A percentile compares a stretch with the other conserved stretches of the same genome.
phyloP scores from a whole-genome alignment of 2,113 vertebrate species.

The Tricholaema leucomelas region DNA sequence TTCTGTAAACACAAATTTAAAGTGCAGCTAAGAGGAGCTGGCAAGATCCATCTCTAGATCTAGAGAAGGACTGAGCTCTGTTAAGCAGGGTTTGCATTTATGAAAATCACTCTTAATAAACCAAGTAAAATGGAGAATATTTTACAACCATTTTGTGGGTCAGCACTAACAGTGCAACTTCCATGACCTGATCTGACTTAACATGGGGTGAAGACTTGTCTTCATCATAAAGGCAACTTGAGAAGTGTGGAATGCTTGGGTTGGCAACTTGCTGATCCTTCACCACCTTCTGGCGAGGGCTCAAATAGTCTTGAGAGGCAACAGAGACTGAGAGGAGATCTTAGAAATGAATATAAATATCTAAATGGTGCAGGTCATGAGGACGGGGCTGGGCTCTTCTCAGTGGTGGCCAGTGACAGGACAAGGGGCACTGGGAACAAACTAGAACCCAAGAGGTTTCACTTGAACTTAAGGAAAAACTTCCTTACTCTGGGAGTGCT shows the following conservation, averaged over 20 bases:
- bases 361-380: no score
- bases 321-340: no score
- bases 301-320: neutral
- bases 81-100: neutral
- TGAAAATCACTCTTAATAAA: neutral
- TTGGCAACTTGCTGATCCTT: neutral
- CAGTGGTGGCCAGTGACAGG: no score
- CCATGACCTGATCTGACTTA: neutral
- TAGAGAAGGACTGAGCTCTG: neutral
- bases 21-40: neutral
- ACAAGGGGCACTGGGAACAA: no score
- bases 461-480: no score
- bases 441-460: no score
- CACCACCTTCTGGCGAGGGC: neutral
- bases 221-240: fast-evolving
- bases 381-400: no score
- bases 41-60: neutral
- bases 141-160: neutral
- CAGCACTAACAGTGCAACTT: neutral
- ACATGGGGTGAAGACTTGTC: neutral
- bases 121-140: neutral
- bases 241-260: neutral
- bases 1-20: neutral
- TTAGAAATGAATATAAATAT: no score
- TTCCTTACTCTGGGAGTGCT: no score